Evolutionary conservation across 2,113 vertebrate species (phyloP).

Genomic region (Hassar affinis): DNA sequence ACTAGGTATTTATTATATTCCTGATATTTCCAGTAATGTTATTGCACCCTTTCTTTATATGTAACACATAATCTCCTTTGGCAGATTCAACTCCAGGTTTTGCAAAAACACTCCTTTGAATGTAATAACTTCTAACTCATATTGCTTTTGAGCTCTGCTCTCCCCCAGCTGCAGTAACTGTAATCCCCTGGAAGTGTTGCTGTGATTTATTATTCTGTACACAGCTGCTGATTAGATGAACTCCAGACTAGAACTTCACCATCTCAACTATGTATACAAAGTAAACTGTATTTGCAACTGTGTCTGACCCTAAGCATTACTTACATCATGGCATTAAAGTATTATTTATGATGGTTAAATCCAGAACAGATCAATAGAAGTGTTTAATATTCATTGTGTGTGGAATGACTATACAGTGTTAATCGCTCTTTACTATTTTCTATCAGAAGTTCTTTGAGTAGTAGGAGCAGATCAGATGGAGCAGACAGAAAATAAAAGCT

Average conservation of each 20-base stretch:
- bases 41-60: neutral
- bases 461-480: conserved; percentile 26
- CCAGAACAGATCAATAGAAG: conserved; percentile 6
- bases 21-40: neutral
- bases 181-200: neutral
- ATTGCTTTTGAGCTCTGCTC: neutral
- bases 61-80: neutral
- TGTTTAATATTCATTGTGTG: conserved; percentile 13
- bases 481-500: conserved; percentile 37
- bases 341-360: neutral
- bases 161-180: neutral
- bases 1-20: neutral
- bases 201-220: conserved; percentile 28
- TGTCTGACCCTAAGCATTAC: neutral
- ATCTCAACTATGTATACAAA: neutral
- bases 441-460: neutral
- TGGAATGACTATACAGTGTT: neutral
- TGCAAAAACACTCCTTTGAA: neutral
- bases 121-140: neutral
- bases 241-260: conserved; percentile 3
- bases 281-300: neutral
- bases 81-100: neutral
- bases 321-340: neutral
- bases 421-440: neutral
- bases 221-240: conserved; percentile 14